Evolutionary conservation across 2,797 vertebrate genomes (phyloP), one percentile per base, ranked within the genome.

Genomic region (Catamblyrhynchus diadema): DNA sequence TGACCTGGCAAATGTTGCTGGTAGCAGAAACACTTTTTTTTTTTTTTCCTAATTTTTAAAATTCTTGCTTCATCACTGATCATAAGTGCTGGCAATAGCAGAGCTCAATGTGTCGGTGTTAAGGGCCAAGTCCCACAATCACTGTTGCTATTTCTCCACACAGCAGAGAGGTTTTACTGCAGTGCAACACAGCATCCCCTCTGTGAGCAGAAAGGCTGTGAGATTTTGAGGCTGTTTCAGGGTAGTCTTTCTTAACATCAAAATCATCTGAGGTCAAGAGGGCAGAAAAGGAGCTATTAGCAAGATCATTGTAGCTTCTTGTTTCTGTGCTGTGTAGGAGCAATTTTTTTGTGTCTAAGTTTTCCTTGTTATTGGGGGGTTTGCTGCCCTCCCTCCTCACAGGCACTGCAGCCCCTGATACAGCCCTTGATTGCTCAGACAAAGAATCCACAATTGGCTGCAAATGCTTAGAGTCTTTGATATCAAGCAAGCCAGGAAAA

Each of bases 401-500:
- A 71, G 60, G 45, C 21, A 30, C 11, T 71, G 60, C 57, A 75
- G 45, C 61, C 39, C 20, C 41, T 50, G 51, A 8, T 69, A 80
- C 44, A 91, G 45, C 17, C 25, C 48, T 86, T 93, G 88, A 86
- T 82, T 90, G 81, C 59, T 92, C 82, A 93, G 56, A 88, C 70
- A 83, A 88, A 94, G 81, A 91, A 89, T 60, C 71, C 60, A 57
- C 41, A n/a, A n/a, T 84, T 83, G 73, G 56, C 81, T 83, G 79
- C 47, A 73, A 95, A 90, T 51, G 50, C 51, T 83, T 86, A 15
- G 90, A 94, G 47, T 44, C 69, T 93, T 81, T 87, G 66, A 86
- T 95, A 81, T 75, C 81, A 96, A 60, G 90, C 33, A 48, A 89
- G 84, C 60, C 45, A 91, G 65, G 70, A 93, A 95, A 95, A 77